phyloP scores from a whole-genome alignment of 2,888 invertebrate genomes.

The Eristalis pertinax region DNA sequence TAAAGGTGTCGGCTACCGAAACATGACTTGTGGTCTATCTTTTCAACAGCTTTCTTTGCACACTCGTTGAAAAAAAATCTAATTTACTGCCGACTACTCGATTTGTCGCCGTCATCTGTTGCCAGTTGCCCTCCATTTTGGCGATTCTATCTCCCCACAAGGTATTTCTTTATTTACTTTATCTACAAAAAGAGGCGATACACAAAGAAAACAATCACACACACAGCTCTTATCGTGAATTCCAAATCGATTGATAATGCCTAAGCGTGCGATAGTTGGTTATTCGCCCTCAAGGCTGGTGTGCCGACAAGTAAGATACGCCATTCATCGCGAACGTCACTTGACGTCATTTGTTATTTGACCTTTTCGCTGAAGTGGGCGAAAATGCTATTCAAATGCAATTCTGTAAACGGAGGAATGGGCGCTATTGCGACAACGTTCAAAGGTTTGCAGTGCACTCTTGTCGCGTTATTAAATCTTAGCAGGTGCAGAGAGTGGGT shows the following conservation, averaged over 20 bases:
- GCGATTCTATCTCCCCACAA: not conserved
- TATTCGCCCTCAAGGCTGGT: not conserved
- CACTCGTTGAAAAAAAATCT: not conserved
- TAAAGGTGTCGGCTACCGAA: too few relatives aligned
- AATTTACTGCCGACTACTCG: not conserved
- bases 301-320: not conserved
- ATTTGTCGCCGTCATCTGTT: not conserved
- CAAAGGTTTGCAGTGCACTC: not conserved
- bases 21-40: too few relatives aligned
- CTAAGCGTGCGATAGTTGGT: not conserved
- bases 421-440: not conserved
- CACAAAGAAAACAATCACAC: not conserved
- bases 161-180: not conserved
- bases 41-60: too few relatives aligned
- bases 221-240: not conserved
- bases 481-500: too few relatives aligned
- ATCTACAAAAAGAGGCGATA: not conserved
- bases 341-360: not conserved
- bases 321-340: too few relatives aligned
- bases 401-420: not conserved
- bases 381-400: not conserved
- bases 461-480: too few relatives aligned
- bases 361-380: conserved; percentile 25
- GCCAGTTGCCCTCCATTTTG: not conserved
- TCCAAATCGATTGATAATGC: conserved; percentile 8